Conservation (phyloP, 2,797 vertebrate species). For the Sebastes kiyomatsui region DNA sequence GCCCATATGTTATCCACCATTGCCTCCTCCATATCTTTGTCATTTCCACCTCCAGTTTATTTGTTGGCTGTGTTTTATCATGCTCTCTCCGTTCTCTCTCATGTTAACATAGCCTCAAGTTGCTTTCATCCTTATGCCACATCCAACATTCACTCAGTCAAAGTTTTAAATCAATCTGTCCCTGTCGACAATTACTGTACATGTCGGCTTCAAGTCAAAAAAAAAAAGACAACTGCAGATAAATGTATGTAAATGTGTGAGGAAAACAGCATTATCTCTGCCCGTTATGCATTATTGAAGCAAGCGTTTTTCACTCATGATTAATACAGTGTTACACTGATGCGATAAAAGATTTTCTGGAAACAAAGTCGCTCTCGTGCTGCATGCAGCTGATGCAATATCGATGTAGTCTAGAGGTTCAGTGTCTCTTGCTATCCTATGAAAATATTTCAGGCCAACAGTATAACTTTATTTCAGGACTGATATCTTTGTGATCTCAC, state of each 20-base stretch:
- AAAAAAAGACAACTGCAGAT: background rate
- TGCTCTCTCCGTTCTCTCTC: slow-evolving; percentile 49
- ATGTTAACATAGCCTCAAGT: slow-evolving; percentile 32
- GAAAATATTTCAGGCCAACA: background rate
- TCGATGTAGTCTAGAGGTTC: background rate
- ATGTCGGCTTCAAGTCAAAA: background rate
- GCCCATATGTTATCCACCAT: slow-evolving; percentile 28
- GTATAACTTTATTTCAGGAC: background rate
- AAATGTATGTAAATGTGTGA: background rate
- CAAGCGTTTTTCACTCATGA: background rate
- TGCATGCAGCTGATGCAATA: background rate
- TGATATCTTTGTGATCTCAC: background rate
- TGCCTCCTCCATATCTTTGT: slow-evolving; percentile 43
- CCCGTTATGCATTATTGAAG: background rate
- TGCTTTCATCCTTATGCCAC: slow-evolving; percentile 33
- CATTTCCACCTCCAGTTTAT: slow-evolving; percentile 55
- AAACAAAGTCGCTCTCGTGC: background rate
- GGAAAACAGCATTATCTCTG: background rate
- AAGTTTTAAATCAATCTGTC: slow-evolving; percentile 5
- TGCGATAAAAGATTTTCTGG: slow-evolving; percentile 3
- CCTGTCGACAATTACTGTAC: background rate
- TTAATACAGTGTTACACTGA: background rate
- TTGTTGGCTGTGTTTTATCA: slow-evolving; percentile 43
- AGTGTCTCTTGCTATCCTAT: background rate
- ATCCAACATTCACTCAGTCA: slow-evolving; percentile 14